A percentile compares a stretch with the other conserved stretches of the same genome.
phyloP scores from a whole-genome alignment of 2,113 vertebrate genomes.

The Chloropsis hardwickii region DNA sequence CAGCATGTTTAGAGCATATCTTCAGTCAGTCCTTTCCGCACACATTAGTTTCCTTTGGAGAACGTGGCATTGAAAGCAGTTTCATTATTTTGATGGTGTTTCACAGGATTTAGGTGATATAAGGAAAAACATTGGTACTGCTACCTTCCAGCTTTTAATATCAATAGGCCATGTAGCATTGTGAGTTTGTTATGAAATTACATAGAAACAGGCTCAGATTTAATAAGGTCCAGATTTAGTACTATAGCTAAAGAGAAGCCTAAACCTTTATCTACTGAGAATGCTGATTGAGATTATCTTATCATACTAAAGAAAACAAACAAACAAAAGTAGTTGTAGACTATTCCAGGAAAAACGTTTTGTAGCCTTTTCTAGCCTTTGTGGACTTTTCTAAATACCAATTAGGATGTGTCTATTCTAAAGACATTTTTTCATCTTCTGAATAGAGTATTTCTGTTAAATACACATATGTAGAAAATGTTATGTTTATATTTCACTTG shows the following conservation, averaged over 20 bases:
- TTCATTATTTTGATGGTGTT: neutral
- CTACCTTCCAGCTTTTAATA: neutral
- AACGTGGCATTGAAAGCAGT: neutral
- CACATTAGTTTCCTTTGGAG: neutral
- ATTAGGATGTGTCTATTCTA: neutral
- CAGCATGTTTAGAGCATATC: rapidly evolving
- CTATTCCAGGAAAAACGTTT: neutral
- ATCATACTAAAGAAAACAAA: neutral
- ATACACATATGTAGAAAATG: neutral
- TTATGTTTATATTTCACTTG: neutral
- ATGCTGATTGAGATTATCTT: neutral
- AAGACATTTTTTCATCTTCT: neutral
- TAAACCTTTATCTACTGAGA: neutral
- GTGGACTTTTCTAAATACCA: neutral
- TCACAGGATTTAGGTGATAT: neutral
- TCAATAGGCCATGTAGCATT: neutral
- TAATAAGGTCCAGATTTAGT: neutral
- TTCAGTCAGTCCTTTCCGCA: neutral
- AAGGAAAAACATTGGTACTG: neutral
- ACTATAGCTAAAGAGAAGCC: neutral
- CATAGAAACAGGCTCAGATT: neutral
- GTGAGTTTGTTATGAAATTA: neutral
- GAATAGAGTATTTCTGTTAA: neutral
- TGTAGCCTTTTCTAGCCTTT: neutral
- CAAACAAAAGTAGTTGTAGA: neutral